Percentiles rank a stretch among this genome's conserved stretches.
Evolutionary conservation across 2,797 vertebrate genomes (phyloP).

Genomic region (Falco rusticolus): DNA sequence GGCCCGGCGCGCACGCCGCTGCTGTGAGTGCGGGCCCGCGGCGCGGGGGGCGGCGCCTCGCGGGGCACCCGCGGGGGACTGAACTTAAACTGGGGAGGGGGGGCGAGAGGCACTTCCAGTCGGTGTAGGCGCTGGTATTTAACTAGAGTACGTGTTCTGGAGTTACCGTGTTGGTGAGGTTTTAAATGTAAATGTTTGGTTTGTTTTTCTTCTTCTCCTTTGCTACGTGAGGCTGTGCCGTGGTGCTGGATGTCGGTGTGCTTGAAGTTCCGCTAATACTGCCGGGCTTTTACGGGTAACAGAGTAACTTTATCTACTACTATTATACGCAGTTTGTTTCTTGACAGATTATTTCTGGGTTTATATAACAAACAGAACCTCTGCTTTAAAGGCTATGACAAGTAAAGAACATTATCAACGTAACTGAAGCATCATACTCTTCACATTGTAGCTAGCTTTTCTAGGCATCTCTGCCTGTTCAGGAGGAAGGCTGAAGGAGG

Average conservation of each 20-base stretch:
- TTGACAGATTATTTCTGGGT: not conserved
- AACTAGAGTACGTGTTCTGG: too few relatives aligned
- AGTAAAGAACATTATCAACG: not conserved
- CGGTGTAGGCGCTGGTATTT: not conserved
- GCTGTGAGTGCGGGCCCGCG: accelerated
- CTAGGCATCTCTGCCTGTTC: not conserved
- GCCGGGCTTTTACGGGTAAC: not conserved
- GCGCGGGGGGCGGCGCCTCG: not conserved
- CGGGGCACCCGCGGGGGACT: not conserved
- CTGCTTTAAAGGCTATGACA: not conserved
- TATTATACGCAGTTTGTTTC: not conserved
- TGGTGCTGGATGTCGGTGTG: not conserved
- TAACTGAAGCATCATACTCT: not conserved
- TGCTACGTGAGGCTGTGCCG: accelerated
- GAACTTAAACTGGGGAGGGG: not conserved
- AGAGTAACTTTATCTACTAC: not conserved
- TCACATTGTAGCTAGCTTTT: not conserved
- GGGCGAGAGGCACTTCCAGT: accelerated
- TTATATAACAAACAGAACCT: not conserved
- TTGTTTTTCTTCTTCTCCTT: not conserved
- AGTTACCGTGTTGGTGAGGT: not conserved
- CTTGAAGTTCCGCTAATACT: not conserved
- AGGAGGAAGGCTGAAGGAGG: not conserved
- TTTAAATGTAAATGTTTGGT: not conserved
- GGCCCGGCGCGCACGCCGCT: too few relatives aligned